These are phyloP conservation scores for Contarinia nasturtii DNA, from an alignment of 1,140 invertebrate species.

Conservation along the genomic window DNA sequence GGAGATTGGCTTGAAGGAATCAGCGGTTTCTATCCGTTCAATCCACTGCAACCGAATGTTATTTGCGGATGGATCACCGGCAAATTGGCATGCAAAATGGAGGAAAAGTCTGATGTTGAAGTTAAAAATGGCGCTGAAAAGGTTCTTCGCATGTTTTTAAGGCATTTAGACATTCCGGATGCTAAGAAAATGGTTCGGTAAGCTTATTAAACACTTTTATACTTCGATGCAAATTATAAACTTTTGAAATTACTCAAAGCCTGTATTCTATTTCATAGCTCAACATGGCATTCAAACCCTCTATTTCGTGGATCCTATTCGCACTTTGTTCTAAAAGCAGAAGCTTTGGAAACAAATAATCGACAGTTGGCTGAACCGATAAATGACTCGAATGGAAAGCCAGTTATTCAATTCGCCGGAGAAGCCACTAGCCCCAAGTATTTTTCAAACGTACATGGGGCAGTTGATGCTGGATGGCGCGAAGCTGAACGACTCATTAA, in stretches of 20 bases:
- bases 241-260: background rate
- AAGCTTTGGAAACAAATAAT: slow-evolving; percentile 27
- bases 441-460: slow-evolving; percentile 64
- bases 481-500: slow-evolving; percentile 38
- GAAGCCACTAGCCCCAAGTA: slow-evolving; percentile 44
- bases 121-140: slow-evolving; percentile 15
- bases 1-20: slow-evolving; percentile 33
- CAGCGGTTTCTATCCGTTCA: slow-evolving; percentile 37
- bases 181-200: slow-evolving; percentile 3
- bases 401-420: slow-evolving; percentile 46
- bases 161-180: slow-evolving; percentile 14
- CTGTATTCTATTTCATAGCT: slow-evolving; percentile 24
- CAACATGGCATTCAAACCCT: slow-evolving; percentile 46
- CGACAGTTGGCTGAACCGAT: slow-evolving; percentile 34
- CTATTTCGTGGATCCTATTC: slow-evolving; percentile 49
- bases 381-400: slow-evolving; percentile 23
- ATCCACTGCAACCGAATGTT: slow-evolving; percentile 35
- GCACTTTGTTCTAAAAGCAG: slow-evolving; percentile 35
- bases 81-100: slow-evolving; percentile 32
- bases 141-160: slow-evolving; percentile 22
- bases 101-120: slow-evolving; percentile 27
- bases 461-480: slow-evolving; percentile 52
- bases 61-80: slow-evolving; percentile 43
- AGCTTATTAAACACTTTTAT: slow-evolving; percentile 16
- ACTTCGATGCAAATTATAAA: too few species aligned